These are phyloP conservation scores for Microctonus brassicae DNA, from an alignment of 2,888 invertebrate genomes.

Conservation along the genomic window DNA sequence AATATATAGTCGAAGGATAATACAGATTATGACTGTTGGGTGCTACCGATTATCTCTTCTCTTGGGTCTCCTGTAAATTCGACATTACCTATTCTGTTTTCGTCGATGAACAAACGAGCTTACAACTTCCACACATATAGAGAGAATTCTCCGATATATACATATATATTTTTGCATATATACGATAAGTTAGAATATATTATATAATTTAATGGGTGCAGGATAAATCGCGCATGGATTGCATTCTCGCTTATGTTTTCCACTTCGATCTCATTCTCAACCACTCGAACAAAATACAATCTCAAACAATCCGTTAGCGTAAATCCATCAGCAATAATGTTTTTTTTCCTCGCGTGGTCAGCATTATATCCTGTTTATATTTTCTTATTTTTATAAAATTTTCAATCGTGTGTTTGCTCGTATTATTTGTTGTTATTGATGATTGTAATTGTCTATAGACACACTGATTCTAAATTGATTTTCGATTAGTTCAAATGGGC, in stretches of 20 bases:
- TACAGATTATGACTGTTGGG: slow-evolving; percentile 64
- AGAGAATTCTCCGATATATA: too few relatives aligned
- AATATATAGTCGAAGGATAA: slow-evolving; percentile 65
- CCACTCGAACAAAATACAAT: slow-evolving; percentile 52
- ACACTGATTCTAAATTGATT: slow-evolving; percentile 50
- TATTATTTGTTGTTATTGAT: too few relatives aligned
- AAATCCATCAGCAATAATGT: slow-evolving; percentile 41
- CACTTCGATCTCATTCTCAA: slow-evolving; percentile 15
- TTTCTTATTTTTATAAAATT: background rate
- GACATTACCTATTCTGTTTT: slow-evolving; percentile 2
- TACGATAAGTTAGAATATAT: too few relatives aligned
- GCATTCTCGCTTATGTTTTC: too few relatives aligned
- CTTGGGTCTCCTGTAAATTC: background rate
- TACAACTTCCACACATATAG: too few relatives aligned
- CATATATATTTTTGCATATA: too few relatives aligned
- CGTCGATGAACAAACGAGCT: background rate
- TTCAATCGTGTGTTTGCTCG: slow-evolving; percentile 6
- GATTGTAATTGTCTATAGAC: background rate
- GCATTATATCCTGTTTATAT: slow-evolving; percentile 44
- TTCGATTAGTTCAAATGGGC: slow-evolving; percentile 50
- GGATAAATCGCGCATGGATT: too few relatives aligned
- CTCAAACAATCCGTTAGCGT: slow-evolving; percentile 63
- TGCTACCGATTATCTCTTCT: slow-evolving; percentile 42
- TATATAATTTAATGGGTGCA: too few relatives aligned
- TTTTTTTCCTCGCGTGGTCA: slow-evolving; percentile 52